A percentile compares a stretch with the other conserved stretches of the same genome.
Conservation (phyloP, 2,888 invertebrate genomes). For the Hypselothyrea guttata region DNA sequence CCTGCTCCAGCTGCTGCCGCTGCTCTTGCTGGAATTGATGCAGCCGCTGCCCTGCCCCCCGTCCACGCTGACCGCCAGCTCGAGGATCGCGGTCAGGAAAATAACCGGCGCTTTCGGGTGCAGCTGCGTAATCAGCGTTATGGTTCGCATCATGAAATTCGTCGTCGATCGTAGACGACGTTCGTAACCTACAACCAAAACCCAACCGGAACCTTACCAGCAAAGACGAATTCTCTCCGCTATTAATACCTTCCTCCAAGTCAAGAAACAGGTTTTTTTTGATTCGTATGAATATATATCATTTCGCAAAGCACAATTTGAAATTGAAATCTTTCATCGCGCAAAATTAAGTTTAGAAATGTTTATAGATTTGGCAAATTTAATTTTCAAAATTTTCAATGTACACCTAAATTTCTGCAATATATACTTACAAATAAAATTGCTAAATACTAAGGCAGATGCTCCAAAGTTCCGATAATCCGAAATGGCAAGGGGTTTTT, state of each 20-base stretch:
- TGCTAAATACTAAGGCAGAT: slow-evolving; percentile 23
- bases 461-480: too few relatives aligned
- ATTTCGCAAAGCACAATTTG: too few relatives aligned
- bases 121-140: slow-evolving; percentile 76
- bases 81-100: slow-evolving; percentile 60
- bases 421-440: slow-evolving; percentile 50
- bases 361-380: slow-evolving; percentile 13
- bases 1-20: slow-evolving; percentile 34
- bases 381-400: slow-evolving; percentile 39
- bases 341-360: too few relatives aligned
- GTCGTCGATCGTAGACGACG: slow-evolving; percentile 63
- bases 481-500: not conserved
- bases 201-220: not conserved
- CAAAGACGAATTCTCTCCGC: not conserved
- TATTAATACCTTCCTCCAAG: not conserved
- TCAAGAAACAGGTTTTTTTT: slow-evolving; percentile 42
- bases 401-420: slow-evolving; percentile 46
- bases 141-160: slow-evolving; percentile 76
- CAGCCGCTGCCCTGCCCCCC: slow-evolving; percentile 32
- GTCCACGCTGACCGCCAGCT: slow-evolving; percentile 40
- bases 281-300: slow-evolving; percentile 19
- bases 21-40: slow-evolving; percentile 37
- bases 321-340: too few relatives aligned
- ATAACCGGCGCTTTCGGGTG: slow-evolving; percentile 71
- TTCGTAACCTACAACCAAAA: slow-evolving; percentile 2